Evolutionary conservation across 2,797 vertebrate genomes (phyloP), one percentile per base, ranked within the genome.

Genomic region (Lemur catta): DNA sequence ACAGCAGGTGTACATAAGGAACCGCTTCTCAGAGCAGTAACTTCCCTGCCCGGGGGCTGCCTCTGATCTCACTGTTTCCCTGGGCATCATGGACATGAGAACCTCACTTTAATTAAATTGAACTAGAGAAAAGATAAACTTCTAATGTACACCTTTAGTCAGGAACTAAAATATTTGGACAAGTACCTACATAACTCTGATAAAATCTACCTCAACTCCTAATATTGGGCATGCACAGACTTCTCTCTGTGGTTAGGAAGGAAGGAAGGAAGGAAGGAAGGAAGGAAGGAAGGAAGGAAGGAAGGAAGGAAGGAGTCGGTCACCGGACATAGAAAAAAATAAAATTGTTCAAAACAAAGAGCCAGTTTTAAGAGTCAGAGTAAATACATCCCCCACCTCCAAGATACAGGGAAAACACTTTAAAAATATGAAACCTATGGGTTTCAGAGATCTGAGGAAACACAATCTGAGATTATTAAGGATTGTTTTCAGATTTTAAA

Each of bases 401-500:
- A 86, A 89, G n/a, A 93, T 71, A 91, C 2, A 88, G 17, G 18
- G 26, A 92, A 90, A 95, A 52, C 52, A 89, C 20, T 50, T 38
- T 28, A 52, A 76, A 72, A 43, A 22, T 33, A 50, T 59, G 48
- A 87, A 24, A 38, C 13, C 22, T 41, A 7, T 46, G 13, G 8
- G 14, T 28, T 33, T 82, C 41, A 18, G 43, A 87, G 22, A 67
- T 79, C 84, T 84, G 24, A 78, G 75, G 76, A 67, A 24, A 71
- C 12, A 41, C 8, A 63, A 38, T 69, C 30, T 63, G 65, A 67
- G 24, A 52, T 67, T n/a, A 79, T 48, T 76, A 89, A 59, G 26
- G 3, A 69, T 72, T 96, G 30, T n/a, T 93, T 95, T 93, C 17
- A 74, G 20, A 80, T 78, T 78, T 84, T 71, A 50, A 94, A 88